phyloP scores from a whole-genome alignment of 2,113 vertebrate species.

The Redunca redunca region DNA sequence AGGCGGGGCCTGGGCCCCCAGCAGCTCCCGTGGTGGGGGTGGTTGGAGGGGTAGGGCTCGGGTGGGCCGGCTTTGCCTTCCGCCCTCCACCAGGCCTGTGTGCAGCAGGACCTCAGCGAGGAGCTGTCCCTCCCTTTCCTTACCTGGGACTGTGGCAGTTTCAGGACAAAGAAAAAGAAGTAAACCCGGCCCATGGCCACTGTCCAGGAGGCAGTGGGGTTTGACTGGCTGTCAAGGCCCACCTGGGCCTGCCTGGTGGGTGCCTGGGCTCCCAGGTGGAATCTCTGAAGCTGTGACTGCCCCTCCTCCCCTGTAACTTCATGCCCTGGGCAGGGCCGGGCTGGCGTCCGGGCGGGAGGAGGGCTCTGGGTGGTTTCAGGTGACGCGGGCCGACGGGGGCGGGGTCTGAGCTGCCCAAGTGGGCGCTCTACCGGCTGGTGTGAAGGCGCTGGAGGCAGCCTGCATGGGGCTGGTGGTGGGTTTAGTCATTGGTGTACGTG shows the following conservation, averaged over 20 bases:
- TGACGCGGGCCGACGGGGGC: not conserved
- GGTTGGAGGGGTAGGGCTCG: not conserved
- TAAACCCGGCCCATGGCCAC: not conserved
- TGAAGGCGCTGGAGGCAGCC: not conserved
- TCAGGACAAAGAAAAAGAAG: not conserved
- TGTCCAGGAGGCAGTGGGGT: not conserved
- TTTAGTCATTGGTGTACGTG: fast-evolving
- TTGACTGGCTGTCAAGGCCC: not conserved
- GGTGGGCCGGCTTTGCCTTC: fast-evolving
- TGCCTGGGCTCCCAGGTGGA: fast-evolving
- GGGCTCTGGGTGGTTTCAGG: fast-evolving
- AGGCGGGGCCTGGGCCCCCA: not conserved
- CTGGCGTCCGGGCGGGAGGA: not conserved
- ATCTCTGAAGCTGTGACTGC: not conserved
- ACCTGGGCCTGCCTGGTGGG: fast-evolving
- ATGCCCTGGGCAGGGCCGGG: not conserved
- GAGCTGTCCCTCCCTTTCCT: not conserved
- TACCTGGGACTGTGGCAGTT: not conserved
- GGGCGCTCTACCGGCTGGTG: fast-evolving
- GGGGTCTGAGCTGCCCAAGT: fast-evolving
- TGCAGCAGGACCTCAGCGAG: not conserved
- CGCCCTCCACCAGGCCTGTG: not conserved
- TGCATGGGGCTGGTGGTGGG: fast-evolving
- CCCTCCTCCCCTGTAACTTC: no score
- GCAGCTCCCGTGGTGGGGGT: not conserved